Base-by-base conservation (phyloP, 2,797 vertebrate species). In the Melanotaenia boesemani region DNA sequence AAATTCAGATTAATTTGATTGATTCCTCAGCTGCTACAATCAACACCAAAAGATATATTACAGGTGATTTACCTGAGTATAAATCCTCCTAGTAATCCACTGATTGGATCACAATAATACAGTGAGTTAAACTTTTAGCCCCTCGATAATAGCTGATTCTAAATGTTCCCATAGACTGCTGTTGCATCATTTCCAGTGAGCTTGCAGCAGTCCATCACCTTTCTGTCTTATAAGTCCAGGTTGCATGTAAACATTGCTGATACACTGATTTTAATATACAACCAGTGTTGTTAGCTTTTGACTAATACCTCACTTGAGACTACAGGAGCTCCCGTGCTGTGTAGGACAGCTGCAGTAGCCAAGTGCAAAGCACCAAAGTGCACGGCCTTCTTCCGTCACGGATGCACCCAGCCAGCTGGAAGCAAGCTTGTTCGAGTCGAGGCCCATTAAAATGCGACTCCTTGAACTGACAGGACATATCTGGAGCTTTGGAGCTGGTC, bases 251-350 rank as follows among this genome's bases (percentile, higher is more conserved):
- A 54, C 50, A 54, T 26, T 5, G n/a, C 22, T 54, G 50, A 54
- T 54, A 26, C 22, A 12, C 11, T 11, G 50, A 48, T 48, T 48
- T 48, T 48, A 48, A 48, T n/a, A 48, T 6, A n/a, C 46, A 48
- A 6, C 46, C 46, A n/a, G 20, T n/a, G 46, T 48, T n/a, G 46
- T 48, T 48, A 48, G 18, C 20, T 48, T 48, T 48, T 48, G 46
- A 48, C 46, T 68, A 62, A 22, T 54, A 64, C 71, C 69, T 54
- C 50, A 54, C 50, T 54, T 24, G 50, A 54, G 50, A 54, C 50
- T 54, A 54, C 11, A 24, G 11, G 11, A 54, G 50, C 50, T 54
- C n/a, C 5, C n/a, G 11, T 54, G 50, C 12, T 24, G 22, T 26
- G 50, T 54, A 11, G 12, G 22, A 22, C 10, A 26, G 50, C 22